Evolutionary conservation across 2,888 invertebrate genomes (phyloP).

Genomic region (Drosophila aldrichi): DNA sequence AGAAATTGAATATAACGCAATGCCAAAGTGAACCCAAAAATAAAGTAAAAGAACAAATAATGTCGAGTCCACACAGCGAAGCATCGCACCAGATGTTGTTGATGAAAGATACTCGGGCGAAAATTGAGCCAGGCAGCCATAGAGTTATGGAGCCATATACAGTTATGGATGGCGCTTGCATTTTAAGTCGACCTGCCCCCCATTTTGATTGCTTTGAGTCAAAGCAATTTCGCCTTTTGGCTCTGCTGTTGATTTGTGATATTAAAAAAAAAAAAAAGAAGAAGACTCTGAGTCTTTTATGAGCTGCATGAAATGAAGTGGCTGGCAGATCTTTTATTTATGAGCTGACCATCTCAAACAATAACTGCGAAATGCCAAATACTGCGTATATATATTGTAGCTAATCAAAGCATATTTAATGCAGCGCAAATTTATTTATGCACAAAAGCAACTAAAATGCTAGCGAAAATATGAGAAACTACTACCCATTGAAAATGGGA

Average conservation of each 20-base stretch:
- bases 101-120: constrained; percentile 37
- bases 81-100: constrained; percentile 23
- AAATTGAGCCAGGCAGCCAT: constrained; percentile 5
- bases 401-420: neutral
- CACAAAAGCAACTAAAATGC: neutral
- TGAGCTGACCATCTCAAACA: constrained; percentile 7
- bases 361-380: constrained; percentile 5
- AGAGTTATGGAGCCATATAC: neutral
- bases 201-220: constrained; percentile 58
- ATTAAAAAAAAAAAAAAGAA: constrained; percentile 32
- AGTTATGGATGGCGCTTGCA: constrained; percentile 40
- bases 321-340: constrained; percentile 26
- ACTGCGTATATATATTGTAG: neutral
- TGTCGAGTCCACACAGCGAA: constrained; percentile 13
- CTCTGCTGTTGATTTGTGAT: constrained; percentile 27
- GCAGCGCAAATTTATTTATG: neutral
- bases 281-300: neutral
- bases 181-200: constrained; percentile 47
- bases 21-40: constrained; percentile 33
- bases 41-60: constrained; percentile 6
- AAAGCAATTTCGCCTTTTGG: constrained; percentile 41
- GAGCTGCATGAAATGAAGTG: constrained; percentile 19
- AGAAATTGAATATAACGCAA: constrained; percentile 72
- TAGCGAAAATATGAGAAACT: neutral
- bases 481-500: no score